Conservation (phyloP, 2,888 invertebrate species). For the Calameuta filiformis region DNA sequence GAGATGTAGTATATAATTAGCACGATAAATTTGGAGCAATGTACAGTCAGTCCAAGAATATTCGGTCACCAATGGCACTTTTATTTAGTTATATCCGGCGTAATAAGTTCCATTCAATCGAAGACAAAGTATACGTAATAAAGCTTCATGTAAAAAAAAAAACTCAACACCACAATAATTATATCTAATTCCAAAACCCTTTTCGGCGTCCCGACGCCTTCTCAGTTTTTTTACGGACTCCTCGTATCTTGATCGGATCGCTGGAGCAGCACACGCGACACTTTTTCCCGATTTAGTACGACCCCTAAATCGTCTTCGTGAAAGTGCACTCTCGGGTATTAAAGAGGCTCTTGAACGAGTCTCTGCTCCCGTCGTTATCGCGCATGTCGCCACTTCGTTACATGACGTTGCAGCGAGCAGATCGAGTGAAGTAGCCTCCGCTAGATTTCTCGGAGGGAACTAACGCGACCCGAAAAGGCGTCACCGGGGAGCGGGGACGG, state of each 20-base stretch:
- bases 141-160: background rate
- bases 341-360: background rate
- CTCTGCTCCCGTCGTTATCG: conserved; percentile 25
- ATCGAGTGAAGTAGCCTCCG: conserved; percentile 32
- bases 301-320: background rate
- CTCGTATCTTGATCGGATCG: background rate
- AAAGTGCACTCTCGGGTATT: background rate
- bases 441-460: conserved; percentile 37
- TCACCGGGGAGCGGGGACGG: conserved; percentile 41
- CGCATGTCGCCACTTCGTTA: conserved; percentile 42
- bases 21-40: conserved; percentile 52
- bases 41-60: conserved; percentile 41
- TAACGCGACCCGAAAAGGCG: conserved; percentile 56
- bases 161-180: background rate
- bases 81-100: background rate
- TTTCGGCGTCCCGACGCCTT: background rate
- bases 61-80: conserved; percentile 24
- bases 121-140: background rate
- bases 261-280: background rate
- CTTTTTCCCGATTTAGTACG: background rate
- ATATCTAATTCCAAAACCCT: background rate
- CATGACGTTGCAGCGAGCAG: conserved; percentile 46
- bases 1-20: conserved; percentile 47
- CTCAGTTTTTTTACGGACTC: background rate
- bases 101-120: background rate